These are phyloP conservation scores for Cartodere bifasciata DNA, from an alignment of 2,888 invertebrate species.

Conservation along the genomic window DNA sequence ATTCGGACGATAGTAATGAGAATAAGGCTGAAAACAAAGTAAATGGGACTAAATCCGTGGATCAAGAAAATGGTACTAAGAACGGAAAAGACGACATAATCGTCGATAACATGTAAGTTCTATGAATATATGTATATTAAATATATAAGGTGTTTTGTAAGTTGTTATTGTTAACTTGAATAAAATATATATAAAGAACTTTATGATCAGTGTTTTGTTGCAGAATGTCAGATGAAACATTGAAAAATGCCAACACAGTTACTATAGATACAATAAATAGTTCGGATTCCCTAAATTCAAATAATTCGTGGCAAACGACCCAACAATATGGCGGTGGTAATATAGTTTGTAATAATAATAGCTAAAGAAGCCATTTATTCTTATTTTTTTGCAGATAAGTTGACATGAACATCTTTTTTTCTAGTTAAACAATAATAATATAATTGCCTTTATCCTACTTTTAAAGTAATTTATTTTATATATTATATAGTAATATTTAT, in stretches of 20 bases:
- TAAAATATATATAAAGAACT: neutral
- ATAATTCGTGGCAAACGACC: constrained; percentile 33
- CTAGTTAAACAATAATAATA: constrained; percentile 12
- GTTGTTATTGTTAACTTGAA: constrained; percentile 3
- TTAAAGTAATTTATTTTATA: constrained; percentile 5
- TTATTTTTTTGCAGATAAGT: constrained; percentile 31
- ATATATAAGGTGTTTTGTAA: neutral
- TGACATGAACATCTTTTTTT: constrained; percentile 30
- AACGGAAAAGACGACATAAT: constrained; percentile 31
- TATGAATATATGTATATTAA: constrained; percentile 13
- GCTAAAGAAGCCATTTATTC: constrained; percentile 23
- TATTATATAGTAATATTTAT: neutral
- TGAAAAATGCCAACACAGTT: constrained; percentile 35
- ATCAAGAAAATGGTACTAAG: constrained; percentile 22
- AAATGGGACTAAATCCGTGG: constrained; percentile 29
- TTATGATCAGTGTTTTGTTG: constrained; percentile 16
- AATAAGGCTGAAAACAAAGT: constrained; percentile 27
- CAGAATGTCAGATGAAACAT: constrained; percentile 33
- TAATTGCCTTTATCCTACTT: constrained; percentile 1
- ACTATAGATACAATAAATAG: constrained; percentile 30
- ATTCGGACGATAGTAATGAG: constrained; percentile 27
- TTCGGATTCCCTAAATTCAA: constrained; percentile 34
- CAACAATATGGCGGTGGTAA: constrained; percentile 32
- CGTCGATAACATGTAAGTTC: constrained; percentile 36
- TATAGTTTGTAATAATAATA: constrained; percentile 28